Conservation (phyloP, 2,888 invertebrate species). For the Exephanes ischioxanthus region DNA sequence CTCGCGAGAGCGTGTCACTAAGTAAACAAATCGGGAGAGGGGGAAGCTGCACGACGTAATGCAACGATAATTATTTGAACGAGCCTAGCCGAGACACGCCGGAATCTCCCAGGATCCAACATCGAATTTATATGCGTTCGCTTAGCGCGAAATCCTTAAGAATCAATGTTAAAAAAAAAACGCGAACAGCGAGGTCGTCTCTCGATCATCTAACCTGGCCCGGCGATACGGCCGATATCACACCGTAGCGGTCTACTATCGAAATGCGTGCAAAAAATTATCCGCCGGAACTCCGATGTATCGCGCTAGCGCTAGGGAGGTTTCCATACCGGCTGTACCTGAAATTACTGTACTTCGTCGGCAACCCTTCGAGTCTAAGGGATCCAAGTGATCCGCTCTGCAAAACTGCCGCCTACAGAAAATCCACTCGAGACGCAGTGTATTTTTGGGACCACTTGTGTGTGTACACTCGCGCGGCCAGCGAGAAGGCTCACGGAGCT, state of each 20-base stretch:
- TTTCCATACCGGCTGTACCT: no score
- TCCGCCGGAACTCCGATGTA: no score
- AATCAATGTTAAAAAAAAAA: background rate
- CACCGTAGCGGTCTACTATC: conserved; percentile 18
- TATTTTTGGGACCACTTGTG: conserved; percentile 45
- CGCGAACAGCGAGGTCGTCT: background rate
- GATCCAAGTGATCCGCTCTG: no score
- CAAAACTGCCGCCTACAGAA: background rate
- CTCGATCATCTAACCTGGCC: conserved; percentile 75
- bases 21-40: conserved; percentile 3
- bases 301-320: no score
- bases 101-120: background rate
- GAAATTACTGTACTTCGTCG: no score
- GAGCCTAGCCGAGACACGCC: background rate
- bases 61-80: background rate
- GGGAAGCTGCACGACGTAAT: background rate
- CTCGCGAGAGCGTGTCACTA: background rate
- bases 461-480: conserved; percentile 19
- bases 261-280: conserved; percentile 36
- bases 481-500: conserved; percentile 47
- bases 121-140: background rate
- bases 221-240: conserved; percentile 72
- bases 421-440: conserved; percentile 16
- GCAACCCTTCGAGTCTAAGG: no score
- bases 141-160: background rate